Evolutionary conservation across 2,888 invertebrate genomes (phyloP).

Genomic region (Drosophila rubida): DNA sequence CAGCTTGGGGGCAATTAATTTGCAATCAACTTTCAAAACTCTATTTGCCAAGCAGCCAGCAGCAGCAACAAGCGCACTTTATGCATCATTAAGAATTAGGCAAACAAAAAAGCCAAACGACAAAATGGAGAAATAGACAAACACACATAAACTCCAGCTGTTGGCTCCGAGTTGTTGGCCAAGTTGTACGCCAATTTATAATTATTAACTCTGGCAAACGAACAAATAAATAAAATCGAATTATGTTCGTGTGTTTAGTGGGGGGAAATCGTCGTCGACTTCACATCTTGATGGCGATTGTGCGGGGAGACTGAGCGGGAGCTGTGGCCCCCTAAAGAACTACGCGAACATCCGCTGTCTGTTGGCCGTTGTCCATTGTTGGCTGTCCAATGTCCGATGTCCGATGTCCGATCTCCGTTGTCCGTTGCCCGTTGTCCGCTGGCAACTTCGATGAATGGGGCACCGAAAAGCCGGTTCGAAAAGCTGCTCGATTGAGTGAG

Average conservation of each 20-base stretch:
- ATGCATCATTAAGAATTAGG: conserved; percentile 81
- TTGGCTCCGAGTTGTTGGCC: conserved; percentile 64
- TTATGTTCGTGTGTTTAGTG: conserved; percentile 53
- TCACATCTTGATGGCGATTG: conserved; percentile 15
- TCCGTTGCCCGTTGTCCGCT: conserved; percentile 10
- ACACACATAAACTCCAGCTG: conserved; percentile 26
- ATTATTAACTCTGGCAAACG: conserved; percentile 75
- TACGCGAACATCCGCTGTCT: conserved; percentile 71
- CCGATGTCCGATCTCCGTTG: not conserved
- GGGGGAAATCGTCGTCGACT: conserved; percentile 20
- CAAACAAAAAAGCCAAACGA: conserved; percentile 68
- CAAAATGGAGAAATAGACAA: conserved; percentile 76
- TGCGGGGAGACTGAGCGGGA: conserved; percentile 5
- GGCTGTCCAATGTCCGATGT: conserved; percentile 43
- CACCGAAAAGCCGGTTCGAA: conserved; percentile 17
- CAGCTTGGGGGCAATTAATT: conserved; percentile 74
- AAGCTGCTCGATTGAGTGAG: conserved; percentile 36
- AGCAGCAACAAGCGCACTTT: conserved; percentile 64
- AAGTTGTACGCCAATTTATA: conserved; percentile 77
- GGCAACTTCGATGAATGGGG: conserved; percentile 65
- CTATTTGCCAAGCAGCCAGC: conserved; percentile 34
- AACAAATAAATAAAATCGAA: conserved; percentile 80
- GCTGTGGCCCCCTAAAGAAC: conserved; percentile 63
- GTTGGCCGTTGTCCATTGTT: conserved; percentile 49
- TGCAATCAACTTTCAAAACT: conserved; percentile 79